Conservation (phyloP, 2,113 vertebrate genomes). For the Mesitornis unicolor region DNA sequence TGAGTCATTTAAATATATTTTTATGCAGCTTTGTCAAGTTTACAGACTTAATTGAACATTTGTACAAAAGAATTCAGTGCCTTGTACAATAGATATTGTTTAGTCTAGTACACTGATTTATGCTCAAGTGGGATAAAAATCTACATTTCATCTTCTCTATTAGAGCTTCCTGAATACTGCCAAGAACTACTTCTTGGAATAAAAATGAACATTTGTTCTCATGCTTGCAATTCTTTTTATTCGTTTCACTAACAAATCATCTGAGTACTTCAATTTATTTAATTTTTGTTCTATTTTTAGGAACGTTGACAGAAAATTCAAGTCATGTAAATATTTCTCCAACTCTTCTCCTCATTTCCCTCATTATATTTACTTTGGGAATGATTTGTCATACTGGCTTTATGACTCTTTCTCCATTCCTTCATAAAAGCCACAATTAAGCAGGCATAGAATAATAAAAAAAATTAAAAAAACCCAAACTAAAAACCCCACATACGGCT, state of each 20-base stretch:
- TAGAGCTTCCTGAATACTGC: neutral
- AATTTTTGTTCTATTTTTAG: conserved; percentile 39
- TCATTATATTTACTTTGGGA: conserved; percentile 30
- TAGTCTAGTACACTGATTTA: conserved; percentile 44
- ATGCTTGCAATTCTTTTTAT: conserved; percentile 33
- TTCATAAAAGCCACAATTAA: conserved; percentile 18
- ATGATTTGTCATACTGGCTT: conserved; percentile 23
- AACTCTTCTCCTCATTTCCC: neutral
- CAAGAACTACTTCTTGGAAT: conserved; percentile 57
- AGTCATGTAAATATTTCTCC: conserved; percentile 34
- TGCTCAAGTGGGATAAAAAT: conserved; percentile 30
- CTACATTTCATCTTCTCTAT: neutral
- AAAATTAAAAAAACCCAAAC: neutral
- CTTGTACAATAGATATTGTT: conserved; percentile 41
- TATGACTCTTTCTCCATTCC: neutral
- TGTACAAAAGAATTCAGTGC: neutral
- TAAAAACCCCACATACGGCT: neutral
- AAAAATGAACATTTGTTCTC: conserved; percentile 53
- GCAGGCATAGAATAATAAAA: neutral
- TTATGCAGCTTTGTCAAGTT: neutral
- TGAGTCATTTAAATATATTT: neutral
- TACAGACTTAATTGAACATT: neutral
- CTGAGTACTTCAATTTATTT: neutral
- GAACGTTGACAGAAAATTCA: conserved; percentile 28
- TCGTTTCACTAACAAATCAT: conserved; percentile 32